A percentile compares a stretch with the other conserved stretches of the same genome.
These are phyloP conservation scores for Pentalonia nigronervosa DNA, from an alignment of 1,140 invertebrate genomes.

Conservation along the genomic window DNA sequence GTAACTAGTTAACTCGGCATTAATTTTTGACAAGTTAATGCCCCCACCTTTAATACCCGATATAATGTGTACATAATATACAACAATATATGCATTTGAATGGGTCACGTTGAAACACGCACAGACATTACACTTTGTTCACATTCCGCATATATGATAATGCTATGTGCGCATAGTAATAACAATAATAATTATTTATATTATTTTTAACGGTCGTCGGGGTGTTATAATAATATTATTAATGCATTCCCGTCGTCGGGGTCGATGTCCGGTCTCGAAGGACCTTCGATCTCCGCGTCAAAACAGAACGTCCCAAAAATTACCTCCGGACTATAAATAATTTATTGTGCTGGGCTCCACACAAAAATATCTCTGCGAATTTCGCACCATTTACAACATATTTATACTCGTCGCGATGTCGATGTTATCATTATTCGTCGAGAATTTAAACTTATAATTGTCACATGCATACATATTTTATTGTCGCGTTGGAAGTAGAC, in stretches of 20 bases:
- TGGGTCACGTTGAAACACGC: not conserved
- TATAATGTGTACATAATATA: not conserved
- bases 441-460: not conserved
- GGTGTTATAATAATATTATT: not conserved
- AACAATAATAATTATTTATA: not conserved
- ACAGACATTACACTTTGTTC: not conserved
- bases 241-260: not conserved
- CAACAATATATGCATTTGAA: not conserved
- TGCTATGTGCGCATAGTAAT: not conserved
- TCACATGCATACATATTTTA: not conserved
- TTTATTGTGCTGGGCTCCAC: not conserved
- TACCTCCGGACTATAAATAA: not conserved
- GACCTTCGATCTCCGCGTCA: not conserved
- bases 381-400: not conserved
- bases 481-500: not conserved
- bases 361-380: not conserved
- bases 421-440: not conserved
- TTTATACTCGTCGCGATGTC: not conserved
- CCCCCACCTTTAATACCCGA: not conserved
- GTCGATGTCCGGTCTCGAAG: not conserved
- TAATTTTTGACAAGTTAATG: not conserved
- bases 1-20: too few relatives aligned
- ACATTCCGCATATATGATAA: not conserved
- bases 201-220: not conserved
- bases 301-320: not conserved